Conservation (phyloP, 2,888 invertebrate genomes). For the Drosophila longiperda region DNA sequence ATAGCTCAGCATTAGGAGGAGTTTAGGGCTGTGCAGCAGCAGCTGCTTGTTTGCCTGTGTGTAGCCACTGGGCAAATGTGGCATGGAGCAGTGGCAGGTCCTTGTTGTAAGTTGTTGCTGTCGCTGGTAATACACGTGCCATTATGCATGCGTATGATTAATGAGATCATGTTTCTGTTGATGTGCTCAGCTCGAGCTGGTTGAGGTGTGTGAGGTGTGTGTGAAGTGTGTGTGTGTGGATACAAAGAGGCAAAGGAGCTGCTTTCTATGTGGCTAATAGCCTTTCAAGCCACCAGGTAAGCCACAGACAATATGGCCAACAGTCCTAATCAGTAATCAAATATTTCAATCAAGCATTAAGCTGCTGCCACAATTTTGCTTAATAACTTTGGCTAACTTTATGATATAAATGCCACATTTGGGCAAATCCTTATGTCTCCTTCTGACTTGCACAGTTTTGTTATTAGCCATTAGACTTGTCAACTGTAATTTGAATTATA, state of each 20-base stretch:
- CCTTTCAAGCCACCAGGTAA: constrained; percentile 36
- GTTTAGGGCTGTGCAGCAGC: constrained; percentile 2
- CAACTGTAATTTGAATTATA: neutral
- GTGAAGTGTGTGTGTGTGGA: neutral
- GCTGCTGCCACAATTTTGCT: constrained; percentile 3
- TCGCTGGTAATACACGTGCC: constrained; percentile 62
- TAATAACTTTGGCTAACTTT: constrained; percentile 7
- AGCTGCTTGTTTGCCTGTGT: constrained; percentile 29
- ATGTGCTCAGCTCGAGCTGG: constrained; percentile 46
- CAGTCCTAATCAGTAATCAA: constrained; percentile 53
- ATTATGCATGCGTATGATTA: constrained; percentile 77
- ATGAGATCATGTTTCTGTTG: constrained; percentile 77
- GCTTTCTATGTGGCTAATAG: constrained; percentile 45
- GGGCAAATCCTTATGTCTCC: neutral
- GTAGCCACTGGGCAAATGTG: constrained; percentile 34
- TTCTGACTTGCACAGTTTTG: neutral
- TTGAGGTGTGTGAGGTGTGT: constrained; percentile 2
- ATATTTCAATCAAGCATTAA: constrained; percentile 44
- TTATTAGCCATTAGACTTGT: neutral
- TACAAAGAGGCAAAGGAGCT: constrained; percentile 2
- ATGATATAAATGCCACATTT: neutral
- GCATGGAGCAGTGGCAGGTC: neutral
- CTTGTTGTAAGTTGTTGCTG: constrained; percentile 30
- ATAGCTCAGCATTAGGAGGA: constrained; percentile 52
- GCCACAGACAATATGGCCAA: constrained; percentile 44